phyloP scores from a whole-genome alignment of 92 coral and sea anemone genomes.

The Zoanthus sociatus region DNA sequence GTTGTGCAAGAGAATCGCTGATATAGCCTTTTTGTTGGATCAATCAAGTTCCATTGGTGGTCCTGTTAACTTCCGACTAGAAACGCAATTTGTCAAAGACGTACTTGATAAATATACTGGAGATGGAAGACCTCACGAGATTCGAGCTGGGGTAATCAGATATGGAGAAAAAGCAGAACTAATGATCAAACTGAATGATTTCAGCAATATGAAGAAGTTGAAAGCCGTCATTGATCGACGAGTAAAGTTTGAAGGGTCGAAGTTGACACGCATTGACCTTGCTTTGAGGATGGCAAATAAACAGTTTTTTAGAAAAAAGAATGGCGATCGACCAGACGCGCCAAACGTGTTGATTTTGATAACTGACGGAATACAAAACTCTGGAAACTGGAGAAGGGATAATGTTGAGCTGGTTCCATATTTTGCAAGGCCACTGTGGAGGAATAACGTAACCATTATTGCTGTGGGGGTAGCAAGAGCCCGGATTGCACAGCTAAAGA shows the following conservation, averaged over 20 bases:
- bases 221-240: not conserved
- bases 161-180: not conserved
- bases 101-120: conserved; percentile 1
- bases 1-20: not conserved
- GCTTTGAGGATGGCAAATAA: conserved; percentile 8
- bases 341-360: conserved; percentile 4
- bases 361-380: conserved; percentile 30
- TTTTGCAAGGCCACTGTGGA: conserved; percentile 25
- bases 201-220: not conserved
- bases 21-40: conserved; percentile 31
- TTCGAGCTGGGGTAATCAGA: conserved; percentile 6
- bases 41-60: conserved; percentile 21
- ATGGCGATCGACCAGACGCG: conserved; percentile 8
- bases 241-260: not conserved
- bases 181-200: conserved; percentile 12
- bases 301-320: not conserved
- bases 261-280: conserved; percentile 3
- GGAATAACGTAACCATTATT: not conserved
- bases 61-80: not conserved
- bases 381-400: conserved; percentile 1
- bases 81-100: conserved; percentile 24
- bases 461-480: conserved; percentile 3
- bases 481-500: not conserved
- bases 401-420: not conserved
- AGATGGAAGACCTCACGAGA: not conserved